Conservation (phyloP, 2,888 invertebrate genomes). For the Tethea ocularis region DNA sequence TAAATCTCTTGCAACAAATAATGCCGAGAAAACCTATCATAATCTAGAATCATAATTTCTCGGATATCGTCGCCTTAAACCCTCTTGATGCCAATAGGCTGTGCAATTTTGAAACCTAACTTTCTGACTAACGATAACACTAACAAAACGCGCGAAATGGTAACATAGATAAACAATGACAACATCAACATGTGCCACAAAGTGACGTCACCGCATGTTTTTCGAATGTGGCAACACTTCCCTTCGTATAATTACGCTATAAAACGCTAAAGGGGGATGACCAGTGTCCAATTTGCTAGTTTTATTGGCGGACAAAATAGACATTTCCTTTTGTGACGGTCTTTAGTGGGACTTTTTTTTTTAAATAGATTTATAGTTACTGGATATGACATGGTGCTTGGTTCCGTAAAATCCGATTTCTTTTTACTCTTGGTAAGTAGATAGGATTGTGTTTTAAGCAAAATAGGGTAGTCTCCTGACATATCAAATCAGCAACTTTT, state of each 20-base stretch:
- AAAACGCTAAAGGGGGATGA: slow-evolving; percentile 5
- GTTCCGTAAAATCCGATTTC: too few relatives aligned
- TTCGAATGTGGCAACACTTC: neutral
- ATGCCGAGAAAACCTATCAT: too few relatives aligned
- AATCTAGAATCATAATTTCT: too few relatives aligned
- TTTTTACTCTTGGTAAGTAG: too few relatives aligned
- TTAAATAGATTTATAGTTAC: neutral
- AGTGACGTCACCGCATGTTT: slow-evolving; percentile 1
- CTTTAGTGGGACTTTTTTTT: neutral
- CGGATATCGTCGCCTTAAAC: too few relatives aligned
- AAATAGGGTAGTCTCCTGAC: too few relatives aligned
- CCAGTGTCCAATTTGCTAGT: slow-evolving; percentile 5
- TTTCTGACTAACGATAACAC: too few relatives aligned
- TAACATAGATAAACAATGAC: neutral
- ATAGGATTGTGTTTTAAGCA: too few relatives aligned
- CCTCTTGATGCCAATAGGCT: too few relatives aligned
- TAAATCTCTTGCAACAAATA: too few relatives aligned
- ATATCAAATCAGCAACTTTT: too few relatives aligned
- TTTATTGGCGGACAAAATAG: slow-evolving; percentile 1
- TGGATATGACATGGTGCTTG: neutral
- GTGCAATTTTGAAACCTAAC: too few relatives aligned
- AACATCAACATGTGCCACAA: neutral
- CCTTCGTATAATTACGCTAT: slow-evolving; percentile 1
- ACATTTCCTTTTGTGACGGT: slow-evolving; percentile 6
- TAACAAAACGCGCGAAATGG: neutral